Evolutionary conservation across 2,888 invertebrate genomes (phyloP).

Genomic region (Drosophila robusta): DNA sequence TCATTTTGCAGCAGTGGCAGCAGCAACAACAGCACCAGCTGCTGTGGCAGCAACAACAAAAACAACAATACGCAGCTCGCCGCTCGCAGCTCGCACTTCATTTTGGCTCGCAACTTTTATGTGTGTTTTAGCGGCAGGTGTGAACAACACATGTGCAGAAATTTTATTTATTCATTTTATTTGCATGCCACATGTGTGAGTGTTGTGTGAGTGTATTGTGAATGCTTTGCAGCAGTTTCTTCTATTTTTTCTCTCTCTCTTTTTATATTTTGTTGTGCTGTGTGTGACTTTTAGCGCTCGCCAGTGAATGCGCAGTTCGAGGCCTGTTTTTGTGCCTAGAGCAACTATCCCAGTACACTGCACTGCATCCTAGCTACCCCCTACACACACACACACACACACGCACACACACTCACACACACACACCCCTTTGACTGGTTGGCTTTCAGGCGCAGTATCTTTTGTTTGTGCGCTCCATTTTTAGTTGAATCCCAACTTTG

Average conservation of each 20-base stretch:
- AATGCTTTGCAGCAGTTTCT: slow-evolving; percentile 44
- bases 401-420: not conserved
- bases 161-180: slow-evolving; percentile 82
- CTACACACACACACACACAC: not conserved
- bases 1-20: slow-evolving; percentile 62
- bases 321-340: slow-evolving; percentile 56
- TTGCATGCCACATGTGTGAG: slow-evolving; percentile 62
- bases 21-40: slow-evolving; percentile 7
- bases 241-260: not conserved
- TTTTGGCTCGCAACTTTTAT: slow-evolving; percentile 53
- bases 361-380: not conserved
- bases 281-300: slow-evolving; percentile 75
- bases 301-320: slow-evolving; percentile 77
- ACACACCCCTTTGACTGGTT: slow-evolving; percentile 14
- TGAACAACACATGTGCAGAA: slow-evolving; percentile 74
- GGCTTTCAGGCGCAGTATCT: slow-evolving; percentile 58
- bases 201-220: slow-evolving; percentile 35
- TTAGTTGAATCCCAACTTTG: slow-evolving; percentile 75
- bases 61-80: slow-evolving; percentile 31
- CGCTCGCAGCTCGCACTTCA: slow-evolving; percentile 49
- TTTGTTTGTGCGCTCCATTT: slow-evolving; percentile 81
- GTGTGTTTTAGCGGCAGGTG: slow-evolving; percentile 73
- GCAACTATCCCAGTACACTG: slow-evolving; percentile 26
- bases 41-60: slow-evolving; percentile 6
- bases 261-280: not conserved